A percentile compares a stretch with the other conserved stretches of the same genome.
Evolutionary conservation across 2,797 vertebrate species (phyloP).

Genomic region (Leucoraja ocellata): DNA sequence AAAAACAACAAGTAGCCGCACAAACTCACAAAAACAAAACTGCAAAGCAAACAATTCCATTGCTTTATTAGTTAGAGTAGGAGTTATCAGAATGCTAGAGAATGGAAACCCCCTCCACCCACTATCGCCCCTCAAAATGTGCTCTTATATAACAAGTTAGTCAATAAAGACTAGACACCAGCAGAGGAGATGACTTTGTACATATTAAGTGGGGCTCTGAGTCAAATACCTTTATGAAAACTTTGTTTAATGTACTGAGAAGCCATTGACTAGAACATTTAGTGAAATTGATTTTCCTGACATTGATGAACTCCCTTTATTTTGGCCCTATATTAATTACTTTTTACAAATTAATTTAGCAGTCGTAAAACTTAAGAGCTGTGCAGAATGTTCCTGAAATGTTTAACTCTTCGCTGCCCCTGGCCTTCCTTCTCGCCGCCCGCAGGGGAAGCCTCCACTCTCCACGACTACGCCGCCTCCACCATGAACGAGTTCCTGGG

Average conservation of each 20-base stretch:
- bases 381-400: conserved; percentile 65
- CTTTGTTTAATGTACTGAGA: conserved; percentile 82
- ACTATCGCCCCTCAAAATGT: neutral
- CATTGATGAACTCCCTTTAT: conserved; percentile 79
- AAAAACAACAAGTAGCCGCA: too few species aligned
- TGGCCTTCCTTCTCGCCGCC: conserved; percentile 8
- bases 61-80: neutral
- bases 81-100: neutral
- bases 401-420: conserved; percentile 48
- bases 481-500: conserved; percentile 96
- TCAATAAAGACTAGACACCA: conserved; percentile 47
- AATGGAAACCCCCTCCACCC: neutral
- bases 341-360: conserved; percentile 77
- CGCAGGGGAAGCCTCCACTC: conserved; percentile 79
- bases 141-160: neutral
- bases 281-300: conserved; percentile 77
- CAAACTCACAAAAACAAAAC: neutral
- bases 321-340: conserved; percentile 75
- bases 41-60: neutral
- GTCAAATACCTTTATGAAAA: conserved; percentile 72
- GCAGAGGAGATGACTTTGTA: conserved; percentile 65
- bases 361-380: conserved; percentile 74
- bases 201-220: conserved; percentile 63
- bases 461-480: conserved; percentile 92
- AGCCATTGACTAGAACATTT: conserved; percentile 77